These are phyloP conservation scores for Macrosoma leucophasiata DNA, from an alignment of 2,888 invertebrate species.

Conservation along the genomic window DNA sequence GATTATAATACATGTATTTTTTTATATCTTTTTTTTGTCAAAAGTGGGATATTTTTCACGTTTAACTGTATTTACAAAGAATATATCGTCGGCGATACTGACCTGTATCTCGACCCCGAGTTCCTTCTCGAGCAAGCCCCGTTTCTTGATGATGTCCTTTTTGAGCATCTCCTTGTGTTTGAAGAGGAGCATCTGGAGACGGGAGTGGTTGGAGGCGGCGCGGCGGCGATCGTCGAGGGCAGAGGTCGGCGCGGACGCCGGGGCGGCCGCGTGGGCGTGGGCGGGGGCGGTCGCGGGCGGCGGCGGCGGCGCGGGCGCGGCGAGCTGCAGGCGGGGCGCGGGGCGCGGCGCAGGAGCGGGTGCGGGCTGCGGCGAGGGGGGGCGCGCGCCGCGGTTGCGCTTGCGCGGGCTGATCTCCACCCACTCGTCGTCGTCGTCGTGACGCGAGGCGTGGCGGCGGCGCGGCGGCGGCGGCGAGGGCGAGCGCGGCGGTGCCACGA, in stretches of 20 bases:
- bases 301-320: conserved; percentile 32
- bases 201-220: conserved; percentile 72
- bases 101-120: conserved; percentile 93
- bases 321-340: conserved; percentile 31
- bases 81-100: conserved; percentile 7
- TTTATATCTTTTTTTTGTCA: no score
- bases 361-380: conserved; percentile 49
- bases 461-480: conserved; percentile 45
- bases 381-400: conserved; percentile 65
- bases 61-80: no score
- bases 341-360: conserved; percentile 26
- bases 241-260: conserved; percentile 26
- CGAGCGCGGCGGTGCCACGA: conserved; percentile 32
- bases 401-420: conserved; percentile 54
- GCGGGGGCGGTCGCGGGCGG: conserved; percentile 54
- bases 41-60: no score
- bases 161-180: conserved; percentile 94
- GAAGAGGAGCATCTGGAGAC: conserved; percentile 84
- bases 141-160: conserved; percentile 93
- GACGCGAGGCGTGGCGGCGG: conserved; percentile 44
- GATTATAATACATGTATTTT: no score
- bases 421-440: conserved; percentile 66
- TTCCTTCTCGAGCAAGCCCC: conserved; percentile 91
- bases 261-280: conserved; percentile 13
- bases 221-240: conserved; percentile 67